Base-by-base conservation (phyloP, 30 jellyfish, hydroid and myxozoan genomes). In the Pelagia noctiluca region DNA sequence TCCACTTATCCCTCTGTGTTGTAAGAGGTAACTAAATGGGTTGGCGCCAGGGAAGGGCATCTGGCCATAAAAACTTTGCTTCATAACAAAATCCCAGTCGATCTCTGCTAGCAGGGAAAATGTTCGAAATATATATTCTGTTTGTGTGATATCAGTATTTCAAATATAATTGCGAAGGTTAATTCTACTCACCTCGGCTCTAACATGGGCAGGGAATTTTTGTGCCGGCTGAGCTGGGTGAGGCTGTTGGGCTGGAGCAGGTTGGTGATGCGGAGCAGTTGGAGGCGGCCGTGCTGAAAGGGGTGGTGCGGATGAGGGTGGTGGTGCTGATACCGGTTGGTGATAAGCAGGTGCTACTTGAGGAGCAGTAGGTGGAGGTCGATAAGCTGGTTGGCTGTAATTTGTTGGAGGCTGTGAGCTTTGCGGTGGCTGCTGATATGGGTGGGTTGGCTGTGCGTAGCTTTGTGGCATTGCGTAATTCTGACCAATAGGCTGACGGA, bases 401-500 rank as follows among this genome's bases (percentile, higher is more conserved):
- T 82, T 89, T 2, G 71, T 29, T 2, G 75, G 74, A 33, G 54
- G 80, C 35, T 70, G 82, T 63, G 36, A 70, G 67, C 66, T 34
- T 21, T 49, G 62, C 26, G 37, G 60, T 48, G 88, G 90, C 78
- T 70, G 93, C 18, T 63, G 83, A 68, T 86, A 35, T 49, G 71
- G 21, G 2, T 1, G 10, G 63, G 68, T 32, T 52, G 84, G 19
- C 64, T 35, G 60, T 78, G 25, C 21, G 29, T 50, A 25, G 13
- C 33, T 8, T 37, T 67, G 73, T 18, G 83, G 83, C 71, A 37
- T 92, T 8, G 82, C 87, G 50, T 81, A 89, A 38, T 81, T 80
- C 54, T 54, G 82, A 23, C 86, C 89, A 48, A 86, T 82, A 0
- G 97, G 76, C 25, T 46, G 85, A 35, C 73, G 32, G 53, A 79